A percentile compares a stretch with the other conserved stretches of the same genome.
Evolutionary conservation across 2,888 invertebrate genomes (phyloP).

Genomic region (Tanaodytes sp.): DNA sequence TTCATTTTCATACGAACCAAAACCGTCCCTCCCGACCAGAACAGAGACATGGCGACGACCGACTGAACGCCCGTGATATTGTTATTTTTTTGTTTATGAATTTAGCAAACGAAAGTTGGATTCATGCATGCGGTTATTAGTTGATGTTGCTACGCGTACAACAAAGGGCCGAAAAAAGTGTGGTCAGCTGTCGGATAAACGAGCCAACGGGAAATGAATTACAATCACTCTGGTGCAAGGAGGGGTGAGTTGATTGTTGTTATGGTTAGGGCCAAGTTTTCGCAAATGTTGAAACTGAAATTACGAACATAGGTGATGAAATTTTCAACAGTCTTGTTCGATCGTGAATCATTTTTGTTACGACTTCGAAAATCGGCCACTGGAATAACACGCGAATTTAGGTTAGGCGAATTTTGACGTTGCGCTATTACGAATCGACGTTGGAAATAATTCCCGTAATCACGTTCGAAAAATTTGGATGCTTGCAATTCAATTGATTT

Average conservation of each 20-base stretch:
- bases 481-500: too few relatives aligned
- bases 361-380: too few relatives aligned
- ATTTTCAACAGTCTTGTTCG: constrained; percentile 2
- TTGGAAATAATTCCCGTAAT: too few relatives aligned
- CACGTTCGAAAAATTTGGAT: too few relatives aligned
- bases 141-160: constrained; percentile 36
- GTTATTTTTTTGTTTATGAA: constrained; percentile 55
- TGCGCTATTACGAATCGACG: too few relatives aligned
- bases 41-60: constrained; percentile 60
- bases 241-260: constrained; percentile 62
- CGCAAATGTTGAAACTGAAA: neutral
- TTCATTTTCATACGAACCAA: too few relatives aligned
- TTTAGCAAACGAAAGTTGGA: constrained; percentile 31
- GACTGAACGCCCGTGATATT: constrained; percentile 57
- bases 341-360: neutral
- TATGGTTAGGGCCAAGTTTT: too few relatives aligned
- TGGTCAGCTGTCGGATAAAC: too few relatives aligned
- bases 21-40: too few relatives aligned
- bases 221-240: constrained; percentile 66
- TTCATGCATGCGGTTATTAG: constrained; percentile 29
- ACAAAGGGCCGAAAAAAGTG: constrained; percentile 27
- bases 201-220: constrained; percentile 67
- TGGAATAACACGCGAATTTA: too few relatives aligned
- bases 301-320: neutral
- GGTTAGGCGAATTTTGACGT: too few relatives aligned